These are phyloP conservation scores for Tholera decimalis DNA, from an alignment of 2,888 invertebrate genomes.

Conservation along the genomic window DNA sequence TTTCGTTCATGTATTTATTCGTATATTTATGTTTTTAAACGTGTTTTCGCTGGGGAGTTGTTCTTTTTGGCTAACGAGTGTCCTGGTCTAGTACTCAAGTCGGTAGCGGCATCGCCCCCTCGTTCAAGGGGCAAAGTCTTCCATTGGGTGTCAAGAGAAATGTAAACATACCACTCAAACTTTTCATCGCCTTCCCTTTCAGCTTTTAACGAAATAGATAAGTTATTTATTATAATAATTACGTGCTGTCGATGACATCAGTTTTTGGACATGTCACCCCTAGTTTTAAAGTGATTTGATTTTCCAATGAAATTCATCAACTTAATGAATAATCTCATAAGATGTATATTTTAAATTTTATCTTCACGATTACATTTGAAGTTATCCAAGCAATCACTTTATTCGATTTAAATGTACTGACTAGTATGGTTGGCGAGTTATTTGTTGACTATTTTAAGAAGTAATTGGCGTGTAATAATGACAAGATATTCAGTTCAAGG, in stretches of 20 bases:
- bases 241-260: slow-evolving; percentile 57
- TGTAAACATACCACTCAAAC: slow-evolving; percentile 43
- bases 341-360: slow-evolving; percentile 63
- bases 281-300: slow-evolving; percentile 57
- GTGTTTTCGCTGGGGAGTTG: slow-evolving; percentile 24
- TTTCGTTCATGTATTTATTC: slow-evolving; percentile 59
- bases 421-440: slow-evolving; percentile 16
- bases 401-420: slow-evolving; percentile 52
- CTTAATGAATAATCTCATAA: slow-evolving; percentile 57
- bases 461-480: slow-evolving; percentile 9
- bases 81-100: slow-evolving; percentile 20
- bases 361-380: slow-evolving; percentile 36
- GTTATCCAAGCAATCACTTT: slow-evolving; percentile 47
- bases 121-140: slow-evolving; percentile 76
- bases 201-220: slow-evolving; percentile 71
- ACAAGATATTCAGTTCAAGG: slow-evolving; percentile 8
- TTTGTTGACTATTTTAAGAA: slow-evolving; percentile 1
- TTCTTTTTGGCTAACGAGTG: slow-evolving; percentile 13
- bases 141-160: slow-evolving; percentile 77
- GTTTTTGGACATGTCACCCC: slow-evolving; percentile 52
- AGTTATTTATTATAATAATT: slow-evolving; percentile 80
- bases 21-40: slow-evolving; percentile 50
- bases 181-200: slow-evolving; percentile 38
- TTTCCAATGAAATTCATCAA: slow-evolving; percentile 52
- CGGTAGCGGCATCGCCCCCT: slow-evolving; percentile 16